These are phyloP conservation scores for Pterocles gutturalis DNA, from an alignment of 2,113 vertebrate genomes.

Conservation along the genomic window DNA sequence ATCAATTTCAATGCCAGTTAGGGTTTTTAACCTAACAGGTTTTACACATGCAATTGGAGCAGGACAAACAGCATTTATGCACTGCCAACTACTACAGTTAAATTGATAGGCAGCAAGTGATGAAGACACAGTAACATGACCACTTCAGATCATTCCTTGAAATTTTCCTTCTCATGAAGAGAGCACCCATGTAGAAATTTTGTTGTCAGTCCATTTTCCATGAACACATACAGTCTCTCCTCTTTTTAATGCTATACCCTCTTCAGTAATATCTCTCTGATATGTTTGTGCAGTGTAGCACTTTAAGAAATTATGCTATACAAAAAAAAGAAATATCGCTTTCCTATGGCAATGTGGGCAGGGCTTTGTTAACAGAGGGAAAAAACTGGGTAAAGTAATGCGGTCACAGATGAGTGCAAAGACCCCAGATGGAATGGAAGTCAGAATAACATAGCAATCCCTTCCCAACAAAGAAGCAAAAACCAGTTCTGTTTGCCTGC, in stretches of 20 bases:
- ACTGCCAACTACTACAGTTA: background rate
- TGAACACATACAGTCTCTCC: background rate
- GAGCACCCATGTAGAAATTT: background rate
- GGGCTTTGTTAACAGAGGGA: background rate
- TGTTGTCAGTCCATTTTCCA: background rate
- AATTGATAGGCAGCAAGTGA: background rate
- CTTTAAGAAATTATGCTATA: background rate
- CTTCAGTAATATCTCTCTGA: background rate
- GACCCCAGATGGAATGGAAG: background rate
- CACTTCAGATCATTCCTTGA: background rate
- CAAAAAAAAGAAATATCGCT: background rate
- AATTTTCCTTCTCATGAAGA: background rate
- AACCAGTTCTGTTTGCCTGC: background rate
- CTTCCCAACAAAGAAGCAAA: background rate
- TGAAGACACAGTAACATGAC: background rate
- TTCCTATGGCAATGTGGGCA: background rate
- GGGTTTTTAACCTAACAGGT: background rate
- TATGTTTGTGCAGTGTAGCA: background rate
- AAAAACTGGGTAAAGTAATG: background rate
- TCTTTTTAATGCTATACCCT: background rate
- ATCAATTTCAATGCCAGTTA: conserved; percentile 18
- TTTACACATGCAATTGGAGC: background rate
- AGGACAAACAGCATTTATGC: background rate
- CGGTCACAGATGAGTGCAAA: background rate
- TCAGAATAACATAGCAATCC: background rate